Conservation (phyloP, 2,888 invertebrate genomes). For the Amiota mariae region DNA sequence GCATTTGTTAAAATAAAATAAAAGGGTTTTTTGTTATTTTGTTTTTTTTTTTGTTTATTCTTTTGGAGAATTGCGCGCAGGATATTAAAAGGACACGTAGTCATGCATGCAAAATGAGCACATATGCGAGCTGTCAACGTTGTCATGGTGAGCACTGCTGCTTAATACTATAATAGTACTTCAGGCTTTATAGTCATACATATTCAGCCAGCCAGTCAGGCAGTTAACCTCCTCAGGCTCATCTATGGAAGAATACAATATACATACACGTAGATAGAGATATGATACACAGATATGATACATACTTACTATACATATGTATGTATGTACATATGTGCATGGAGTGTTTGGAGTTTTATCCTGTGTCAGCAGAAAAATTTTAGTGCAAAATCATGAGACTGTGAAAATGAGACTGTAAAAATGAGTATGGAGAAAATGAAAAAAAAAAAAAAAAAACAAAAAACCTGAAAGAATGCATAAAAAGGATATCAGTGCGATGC, state of each 20-base stretch:
- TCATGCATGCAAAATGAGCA: slow-evolving; percentile 57
- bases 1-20: neutral
- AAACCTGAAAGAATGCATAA: neutral
- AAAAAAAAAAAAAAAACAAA: neutral
- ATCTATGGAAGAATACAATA: neutral
- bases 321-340: too few relatives aligned
- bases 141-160: neutral
- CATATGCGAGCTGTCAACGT: slow-evolving; percentile 53
- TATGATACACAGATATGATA: neutral
- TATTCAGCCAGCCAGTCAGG: neutral
- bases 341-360: neutral
- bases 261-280: neutral
- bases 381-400: slow-evolving; percentile 20
- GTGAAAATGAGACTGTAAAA: slow-evolving; percentile 16
- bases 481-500: slow-evolving; percentile 7
- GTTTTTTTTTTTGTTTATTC: too few relatives aligned
- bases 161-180: too few relatives aligned
- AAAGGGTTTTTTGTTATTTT: too few relatives aligned
- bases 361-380: slow-evolving; percentile 24
- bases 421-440: neutral
- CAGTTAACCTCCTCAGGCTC: slow-evolving; percentile 11
- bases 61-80: slow-evolving; percentile 47
- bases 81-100: slow-evolving; percentile 66
- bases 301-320: too few relatives aligned
- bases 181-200: too few relatives aligned